Evolutionary conservation across 2,113 vertebrate genomes (phyloP).

Genomic region (Amazona guildingii): DNA sequence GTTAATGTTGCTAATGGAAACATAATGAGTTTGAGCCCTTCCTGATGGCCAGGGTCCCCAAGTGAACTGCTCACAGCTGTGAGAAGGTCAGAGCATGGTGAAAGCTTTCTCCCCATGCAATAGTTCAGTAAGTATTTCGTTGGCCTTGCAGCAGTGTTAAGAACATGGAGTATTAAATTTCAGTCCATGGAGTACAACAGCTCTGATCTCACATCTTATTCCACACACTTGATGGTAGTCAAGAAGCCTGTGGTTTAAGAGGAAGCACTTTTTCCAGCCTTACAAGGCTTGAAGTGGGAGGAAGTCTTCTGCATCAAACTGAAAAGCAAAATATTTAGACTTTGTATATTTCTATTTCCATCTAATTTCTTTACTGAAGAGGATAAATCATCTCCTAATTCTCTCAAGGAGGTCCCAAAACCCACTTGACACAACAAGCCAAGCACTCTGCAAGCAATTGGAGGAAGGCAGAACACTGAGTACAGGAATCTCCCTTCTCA

Average conservation of each 20-base stretch:
- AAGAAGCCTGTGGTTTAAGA: not conserved
- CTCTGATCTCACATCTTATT: not conserved
- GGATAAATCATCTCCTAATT: not conserved
- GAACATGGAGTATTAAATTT: not conserved
- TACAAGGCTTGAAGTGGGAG: not conserved
- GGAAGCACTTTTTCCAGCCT: not conserved
- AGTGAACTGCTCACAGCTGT: not conserved
- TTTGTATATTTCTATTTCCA: not conserved
- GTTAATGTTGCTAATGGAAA: not conserved
- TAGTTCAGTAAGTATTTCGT: not conserved
- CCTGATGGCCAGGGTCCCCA: not conserved
- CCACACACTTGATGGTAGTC: not conserved
- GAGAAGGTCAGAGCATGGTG: not conserved
- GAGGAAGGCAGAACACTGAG: not conserved
- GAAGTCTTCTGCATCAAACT: not conserved
- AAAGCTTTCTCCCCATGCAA: not conserved
- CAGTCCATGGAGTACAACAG: not conserved
- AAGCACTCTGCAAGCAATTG: not conserved
- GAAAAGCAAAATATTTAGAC: not conserved
- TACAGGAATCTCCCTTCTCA: not conserved
- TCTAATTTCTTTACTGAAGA: not conserved
- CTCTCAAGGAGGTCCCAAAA: not conserved
- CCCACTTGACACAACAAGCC: not conserved
- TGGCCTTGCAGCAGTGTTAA: not conserved
- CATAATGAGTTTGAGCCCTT: not conserved